These are phyloP conservation scores for Neodon shergylaensis DNA, from an alignment of 2,113 vertebrate species.

Conservation along the genomic window DNA sequence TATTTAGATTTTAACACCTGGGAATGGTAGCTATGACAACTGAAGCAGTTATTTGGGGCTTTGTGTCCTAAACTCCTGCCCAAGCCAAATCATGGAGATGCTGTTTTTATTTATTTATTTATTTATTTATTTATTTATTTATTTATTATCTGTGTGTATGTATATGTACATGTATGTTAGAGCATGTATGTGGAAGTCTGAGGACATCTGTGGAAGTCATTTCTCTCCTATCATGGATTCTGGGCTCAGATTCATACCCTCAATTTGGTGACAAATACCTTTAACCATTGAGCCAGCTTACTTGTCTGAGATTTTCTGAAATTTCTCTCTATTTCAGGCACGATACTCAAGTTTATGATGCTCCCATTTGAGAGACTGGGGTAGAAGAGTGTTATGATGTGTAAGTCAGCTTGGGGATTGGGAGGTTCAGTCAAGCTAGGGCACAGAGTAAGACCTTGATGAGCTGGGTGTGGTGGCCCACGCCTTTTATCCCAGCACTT, in stretches of 20 bases:
- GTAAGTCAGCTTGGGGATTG: not conserved
- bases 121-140: too few species aligned
- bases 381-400: not conserved
- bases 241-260: not conserved
- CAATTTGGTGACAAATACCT: not conserved
- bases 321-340: not conserved
- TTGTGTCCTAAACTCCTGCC: not conserved
- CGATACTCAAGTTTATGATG: not conserved
- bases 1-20: conserved; percentile 24
- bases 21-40: not conserved
- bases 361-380: not conserved
- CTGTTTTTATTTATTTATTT: not conserved
- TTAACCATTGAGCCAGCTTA: not conserved
- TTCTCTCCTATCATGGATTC: not conserved
- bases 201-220: not conserved
- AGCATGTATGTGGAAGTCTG: not conserved
- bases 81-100: not conserved
- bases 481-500: too few species aligned
- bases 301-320: not conserved
- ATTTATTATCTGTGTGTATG: too few species aligned
- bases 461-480: not conserved
- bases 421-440: not conserved
- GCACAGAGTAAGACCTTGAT: not conserved
- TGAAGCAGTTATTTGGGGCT: not conserved
- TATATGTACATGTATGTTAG: not conserved